Conservation (phyloP, 2,888 invertebrate genomes). For the Drosophila lutescens region DNA sequence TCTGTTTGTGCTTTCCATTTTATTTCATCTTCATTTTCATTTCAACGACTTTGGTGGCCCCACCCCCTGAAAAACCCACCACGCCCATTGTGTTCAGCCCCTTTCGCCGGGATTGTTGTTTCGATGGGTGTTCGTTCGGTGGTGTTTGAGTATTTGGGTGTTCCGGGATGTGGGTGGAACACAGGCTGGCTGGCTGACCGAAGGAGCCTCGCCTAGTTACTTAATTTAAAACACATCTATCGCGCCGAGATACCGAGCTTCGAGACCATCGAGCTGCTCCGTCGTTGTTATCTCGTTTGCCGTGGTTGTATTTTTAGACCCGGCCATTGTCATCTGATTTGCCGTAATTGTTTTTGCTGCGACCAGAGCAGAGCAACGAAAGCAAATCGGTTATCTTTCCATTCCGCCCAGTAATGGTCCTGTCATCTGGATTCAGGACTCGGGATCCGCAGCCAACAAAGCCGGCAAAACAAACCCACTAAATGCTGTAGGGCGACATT, state of each 20-base stretch:
- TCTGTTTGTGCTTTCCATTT: slow-evolving; percentile 48
- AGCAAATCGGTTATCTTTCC: slow-evolving; percentile 19
- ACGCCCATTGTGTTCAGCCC: slow-evolving; percentile 6
- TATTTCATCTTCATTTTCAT: slow-evolving; percentile 62
- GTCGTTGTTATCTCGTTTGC: slow-evolving; percentile 11
- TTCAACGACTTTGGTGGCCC: slow-evolving; percentile 30
- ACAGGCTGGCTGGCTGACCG: background rate
- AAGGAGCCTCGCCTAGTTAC: slow-evolving; percentile 20
- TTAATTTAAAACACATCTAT: slow-evolving; percentile 52
- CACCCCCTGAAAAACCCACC: background rate
- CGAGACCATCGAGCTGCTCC: slow-evolving; percentile 2
- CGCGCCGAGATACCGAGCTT: slow-evolving; percentile 20
- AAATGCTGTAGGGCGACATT: slow-evolving; percentile 2
- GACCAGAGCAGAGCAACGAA: slow-evolving; percentile 8
- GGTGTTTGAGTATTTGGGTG: background rate
- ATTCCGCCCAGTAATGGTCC: slow-evolving; percentile 6
- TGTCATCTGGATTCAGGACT: slow-evolving; percentile 1
- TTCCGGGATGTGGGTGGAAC: background rate
- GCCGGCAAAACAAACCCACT: slow-evolving; percentile 7
- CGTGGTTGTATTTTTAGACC: slow-evolving; percentile 13
- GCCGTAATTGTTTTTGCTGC: slow-evolving; percentile 23
- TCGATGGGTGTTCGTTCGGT: background rate
- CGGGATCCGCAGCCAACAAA: slow-evolving; percentile 1
- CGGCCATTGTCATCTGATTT: slow-evolving; percentile 31
- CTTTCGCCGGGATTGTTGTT: slow-evolving; percentile 18